Conservation (phyloP, 92 coral and sea anemone genomes). For the Bergia puertoricense region DNA sequence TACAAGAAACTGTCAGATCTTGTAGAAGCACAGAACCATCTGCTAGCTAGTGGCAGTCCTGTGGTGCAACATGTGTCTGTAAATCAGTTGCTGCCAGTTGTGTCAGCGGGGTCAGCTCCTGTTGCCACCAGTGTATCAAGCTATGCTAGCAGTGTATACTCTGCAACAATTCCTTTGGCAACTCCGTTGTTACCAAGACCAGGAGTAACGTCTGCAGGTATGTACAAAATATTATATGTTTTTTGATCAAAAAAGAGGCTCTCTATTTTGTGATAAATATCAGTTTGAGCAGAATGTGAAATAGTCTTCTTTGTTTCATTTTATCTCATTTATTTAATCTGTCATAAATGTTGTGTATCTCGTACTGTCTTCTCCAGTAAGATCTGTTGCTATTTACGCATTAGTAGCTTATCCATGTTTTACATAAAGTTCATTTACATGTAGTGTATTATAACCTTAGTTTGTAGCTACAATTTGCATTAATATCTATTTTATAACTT, state of each 20-base stretch:
- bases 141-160: not conserved
- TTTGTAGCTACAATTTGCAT: too few species aligned
- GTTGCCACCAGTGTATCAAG: not conserved
- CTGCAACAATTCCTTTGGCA: conserved; percentile 29
- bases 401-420: too few species aligned
- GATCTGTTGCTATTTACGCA: too few species aligned
- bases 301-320: not conserved
- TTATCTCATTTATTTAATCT: not conserved
- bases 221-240: not conserved
- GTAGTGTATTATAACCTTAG: too few species aligned
- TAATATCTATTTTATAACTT: too few species aligned
- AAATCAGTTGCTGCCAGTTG: conserved; percentile 28
- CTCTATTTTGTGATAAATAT: too few species aligned
- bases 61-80: conserved; percentile 65
- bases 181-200: conserved; percentile 36
- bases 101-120: not conserved
- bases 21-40: conserved; percentile 98
- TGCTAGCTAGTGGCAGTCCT: conserved; percentile 86
- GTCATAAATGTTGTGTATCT: too few species aligned
- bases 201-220: conserved; percentile 23
- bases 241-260: too few species aligned
- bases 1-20: conserved; percentile 88
- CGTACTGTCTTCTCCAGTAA: too few species aligned
- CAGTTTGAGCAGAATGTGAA: not conserved
- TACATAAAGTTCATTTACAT: too few species aligned